Evolutionary conservation across 2,888 invertebrate genomes (phyloP).

Genomic region (Xanthostigma xanthostigma): DNA sequence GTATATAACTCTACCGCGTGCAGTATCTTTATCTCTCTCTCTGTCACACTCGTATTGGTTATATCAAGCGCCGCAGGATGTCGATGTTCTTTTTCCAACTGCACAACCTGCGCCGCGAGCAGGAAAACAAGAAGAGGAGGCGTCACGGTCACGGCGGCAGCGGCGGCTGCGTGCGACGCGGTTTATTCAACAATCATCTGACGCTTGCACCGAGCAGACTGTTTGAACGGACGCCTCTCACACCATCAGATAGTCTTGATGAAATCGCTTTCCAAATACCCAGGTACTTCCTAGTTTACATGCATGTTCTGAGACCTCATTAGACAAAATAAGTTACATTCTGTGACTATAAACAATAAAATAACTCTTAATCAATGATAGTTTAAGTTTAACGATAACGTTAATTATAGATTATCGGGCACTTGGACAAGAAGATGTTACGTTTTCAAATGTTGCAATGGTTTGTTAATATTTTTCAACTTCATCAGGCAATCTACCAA

Average conservation of each 20-base stretch:
- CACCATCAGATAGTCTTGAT: conserved; percentile 77
- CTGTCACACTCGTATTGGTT: background rate
- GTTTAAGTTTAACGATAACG: too few species aligned
- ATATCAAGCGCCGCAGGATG: conserved; percentile 42
- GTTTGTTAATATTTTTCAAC: too few species aligned
- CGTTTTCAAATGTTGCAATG: too few species aligned
- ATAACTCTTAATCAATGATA: too few species aligned
- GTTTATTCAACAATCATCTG: conserved; percentile 40
- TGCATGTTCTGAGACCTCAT: too few species aligned
- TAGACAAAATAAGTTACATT: too few species aligned
- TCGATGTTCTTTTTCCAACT: conserved; percentile 92
- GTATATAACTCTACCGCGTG: background rate
- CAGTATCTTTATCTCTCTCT: background rate
- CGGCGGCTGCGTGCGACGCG: conserved; percentile 17
- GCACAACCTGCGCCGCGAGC: conserved; percentile 77
- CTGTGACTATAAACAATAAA: too few species aligned
- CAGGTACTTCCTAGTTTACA: conserved; percentile 40
- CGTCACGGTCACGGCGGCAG: conserved; percentile 18
- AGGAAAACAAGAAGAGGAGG: conserved; percentile 54
- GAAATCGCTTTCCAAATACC: conserved; percentile 87
- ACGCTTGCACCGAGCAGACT: conserved; percentile 65
- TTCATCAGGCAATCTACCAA: too few species aligned
- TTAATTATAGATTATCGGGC: too few species aligned
- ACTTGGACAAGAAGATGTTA: too few species aligned
- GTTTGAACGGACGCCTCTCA: conserved; percentile 71